Evolutionary conservation across 2,888 invertebrate species (phyloP).

Genomic region (Andrena dorsata): DNA sequence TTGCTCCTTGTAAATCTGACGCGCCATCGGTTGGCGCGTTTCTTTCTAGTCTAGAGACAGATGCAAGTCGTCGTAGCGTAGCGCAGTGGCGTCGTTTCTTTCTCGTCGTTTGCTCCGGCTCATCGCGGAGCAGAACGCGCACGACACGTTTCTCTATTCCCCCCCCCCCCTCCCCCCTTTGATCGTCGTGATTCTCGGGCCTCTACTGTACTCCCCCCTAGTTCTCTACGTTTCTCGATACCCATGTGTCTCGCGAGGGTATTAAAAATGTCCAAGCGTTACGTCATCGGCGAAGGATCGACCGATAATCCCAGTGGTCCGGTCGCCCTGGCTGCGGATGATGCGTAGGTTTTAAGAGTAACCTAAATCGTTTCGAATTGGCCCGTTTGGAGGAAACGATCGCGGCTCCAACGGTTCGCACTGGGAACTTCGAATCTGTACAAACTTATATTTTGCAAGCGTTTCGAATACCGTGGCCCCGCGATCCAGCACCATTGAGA

Average conservation of each 20-base stretch:
- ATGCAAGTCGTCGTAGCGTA: slow-evolving; percentile 73
- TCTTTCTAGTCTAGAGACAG: slow-evolving; percentile 83
- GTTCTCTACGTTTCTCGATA: slow-evolving; percentile 7
- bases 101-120: slow-evolving; percentile 53
- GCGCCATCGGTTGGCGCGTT: slow-evolving; percentile 70
- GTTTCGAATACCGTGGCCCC: slow-evolving; percentile 13
- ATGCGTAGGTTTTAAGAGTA: slow-evolving; percentile 31
- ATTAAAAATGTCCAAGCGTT: too few species aligned
- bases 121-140: slow-evolving; percentile 23
- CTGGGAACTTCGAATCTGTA: slow-evolving; percentile 38
- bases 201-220: not conserved
- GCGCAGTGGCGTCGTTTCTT: slow-evolving; percentile 61
- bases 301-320: slow-evolving; percentile 3
- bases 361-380: slow-evolving; percentile 32
- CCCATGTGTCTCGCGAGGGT: not conserved
- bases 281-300: not conserved
- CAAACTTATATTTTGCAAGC: slow-evolving; percentile 12
- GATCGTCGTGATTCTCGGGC: not conserved
- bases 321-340: not conserved
- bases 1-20: slow-evolving; percentile 54
- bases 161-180: not conserved
- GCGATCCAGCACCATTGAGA: not conserved
- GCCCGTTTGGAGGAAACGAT: not conserved
- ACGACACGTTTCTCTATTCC: slow-evolving; percentile 22
- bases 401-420: not conserved